A percentile compares a stretch with the other conserved stretches of the same genome.
Conservation (phyloP, 1,140 invertebrate species). For the Zelostemma sp. region DNA sequence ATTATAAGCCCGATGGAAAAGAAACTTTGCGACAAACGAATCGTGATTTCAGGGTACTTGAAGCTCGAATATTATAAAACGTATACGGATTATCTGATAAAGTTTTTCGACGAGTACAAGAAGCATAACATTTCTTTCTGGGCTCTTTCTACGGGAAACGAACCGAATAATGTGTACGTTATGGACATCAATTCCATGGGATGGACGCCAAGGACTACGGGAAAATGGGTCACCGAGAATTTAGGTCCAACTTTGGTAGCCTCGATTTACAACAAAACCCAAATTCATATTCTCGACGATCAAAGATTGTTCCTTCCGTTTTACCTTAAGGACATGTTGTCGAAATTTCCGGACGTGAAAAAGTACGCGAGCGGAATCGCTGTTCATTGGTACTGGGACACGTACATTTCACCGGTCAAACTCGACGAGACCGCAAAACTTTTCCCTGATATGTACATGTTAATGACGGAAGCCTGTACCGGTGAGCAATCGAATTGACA, state of each 20-base stretch:
- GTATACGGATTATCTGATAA: constrained; percentile 85
- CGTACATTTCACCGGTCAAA: constrained; percentile 67
- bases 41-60: constrained; percentile 73
- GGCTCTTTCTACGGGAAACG: constrained; percentile 77
- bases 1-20: no score
- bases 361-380: constrained; percentile 75
- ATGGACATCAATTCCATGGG: constrained; percentile 76
- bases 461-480: constrained; percentile 84
- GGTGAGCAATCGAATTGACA: constrained; percentile 69
- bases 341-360: no score
- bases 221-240: constrained; percentile 76
- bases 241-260: constrained; percentile 77
- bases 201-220: constrained; percentile 73
- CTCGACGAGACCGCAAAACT: constrained; percentile 72
- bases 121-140: constrained; percentile 71
- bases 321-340: no score
- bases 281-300: constrained; percentile 82
- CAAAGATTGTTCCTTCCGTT: constrained; percentile 74
- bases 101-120: constrained; percentile 72
- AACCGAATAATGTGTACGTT: constrained; percentile 73
- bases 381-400: constrained; percentile 79
- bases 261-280: constrained; percentile 71
- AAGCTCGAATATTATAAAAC: constrained; percentile 79
- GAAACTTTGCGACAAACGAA: no score
- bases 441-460: constrained; percentile 80